Base-by-base conservation (phyloP, 2,888 invertebrate species). In the Tenthredo amoena region DNA sequence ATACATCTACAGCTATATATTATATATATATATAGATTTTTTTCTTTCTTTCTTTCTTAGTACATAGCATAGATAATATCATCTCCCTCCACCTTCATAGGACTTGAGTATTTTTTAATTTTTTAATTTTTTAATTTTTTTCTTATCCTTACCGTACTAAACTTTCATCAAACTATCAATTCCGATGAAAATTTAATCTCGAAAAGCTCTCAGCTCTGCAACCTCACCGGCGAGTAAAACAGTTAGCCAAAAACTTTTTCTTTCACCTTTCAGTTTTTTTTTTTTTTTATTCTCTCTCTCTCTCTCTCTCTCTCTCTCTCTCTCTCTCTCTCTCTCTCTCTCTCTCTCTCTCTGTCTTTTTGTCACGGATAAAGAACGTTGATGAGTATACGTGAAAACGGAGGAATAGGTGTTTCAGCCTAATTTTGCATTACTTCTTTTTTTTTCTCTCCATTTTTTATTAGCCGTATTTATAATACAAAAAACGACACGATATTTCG, bases 161-260 rank as follows among this genome's bases (percentile, higher is more conserved):
- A 31, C 37, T 71, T 71, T 71, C 37, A 37, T 71, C 37, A 31
- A 37, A 71, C 71, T 71, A 71, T 71, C 71, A 71, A 71, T 71
- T 71, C 31, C 34, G 71, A 71, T 71, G 71, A 71, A 71, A 71
- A 71, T 71, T 71, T 71, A 37, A 71, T 71, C 71, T 34, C 37
- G 37, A 12, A 71, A 37, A 71, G 31, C 18, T 71, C 71, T 37
- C n/a, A 37, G 5, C 31, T 68, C 31, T 68, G 26, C 26, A 68
- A 68, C 4, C 68, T 68, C 31, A 26, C 15, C 18, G 68, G 71
- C 71, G 34, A 37, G 1, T 26, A 26, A 26, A 71, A 71, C 71
- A 37, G 34, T 71, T 34, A 71, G 34, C 71, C 71, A 71, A 37
- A 71, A 62, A 26, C 62, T 26, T 62, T 62, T 62, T 26, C 62